phyloP scores from a whole-genome alignment of 2,888 invertebrate genomes.

The Orchestes rusci region DNA sequence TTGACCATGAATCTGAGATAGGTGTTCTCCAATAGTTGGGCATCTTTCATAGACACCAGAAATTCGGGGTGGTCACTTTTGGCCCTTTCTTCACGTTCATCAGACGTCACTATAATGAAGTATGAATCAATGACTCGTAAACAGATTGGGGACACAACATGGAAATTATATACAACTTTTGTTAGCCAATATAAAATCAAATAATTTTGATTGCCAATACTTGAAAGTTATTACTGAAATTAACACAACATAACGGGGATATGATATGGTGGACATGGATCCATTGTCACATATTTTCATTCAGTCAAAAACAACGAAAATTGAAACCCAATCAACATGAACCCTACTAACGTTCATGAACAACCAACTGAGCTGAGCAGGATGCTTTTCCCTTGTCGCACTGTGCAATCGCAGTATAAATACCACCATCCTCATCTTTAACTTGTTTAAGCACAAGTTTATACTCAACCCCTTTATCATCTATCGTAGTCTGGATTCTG shows the following conservation, averaged over 20 bases:
- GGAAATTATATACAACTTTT: not conserved
- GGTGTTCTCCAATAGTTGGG: slow-evolving; percentile 79
- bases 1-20: slow-evolving; percentile 84
- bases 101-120: slow-evolving; percentile 53
- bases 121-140: not conserved
- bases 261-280: not conserved
- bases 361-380: slow-evolving; percentile 81
- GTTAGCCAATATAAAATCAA: not conserved
- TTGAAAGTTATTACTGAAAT: not conserved
- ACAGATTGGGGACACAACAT: not conserved
- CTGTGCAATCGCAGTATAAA: slow-evolving; percentile 83
- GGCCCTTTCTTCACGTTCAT: slow-evolving; percentile 61
- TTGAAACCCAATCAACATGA: not conserved
- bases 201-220: not conserved
- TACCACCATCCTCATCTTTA: slow-evolving; percentile 69
- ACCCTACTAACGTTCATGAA: slow-evolving; percentile 67
- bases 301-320: not conserved
- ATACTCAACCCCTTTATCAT: slow-evolving; percentile 55
- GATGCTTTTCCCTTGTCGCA: slow-evolving; percentile 73
- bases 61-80: slow-evolving; percentile 76
- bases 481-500: slow-evolving; percentile 57
- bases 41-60: slow-evolving; percentile 76
- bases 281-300: too few relatives aligned
- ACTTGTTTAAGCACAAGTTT: slow-evolving; percentile 71
- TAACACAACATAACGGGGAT: not conserved